phyloP scores from a whole-genome alignment of 2,888 invertebrate species.

The Drosophila hamatofila region DNA sequence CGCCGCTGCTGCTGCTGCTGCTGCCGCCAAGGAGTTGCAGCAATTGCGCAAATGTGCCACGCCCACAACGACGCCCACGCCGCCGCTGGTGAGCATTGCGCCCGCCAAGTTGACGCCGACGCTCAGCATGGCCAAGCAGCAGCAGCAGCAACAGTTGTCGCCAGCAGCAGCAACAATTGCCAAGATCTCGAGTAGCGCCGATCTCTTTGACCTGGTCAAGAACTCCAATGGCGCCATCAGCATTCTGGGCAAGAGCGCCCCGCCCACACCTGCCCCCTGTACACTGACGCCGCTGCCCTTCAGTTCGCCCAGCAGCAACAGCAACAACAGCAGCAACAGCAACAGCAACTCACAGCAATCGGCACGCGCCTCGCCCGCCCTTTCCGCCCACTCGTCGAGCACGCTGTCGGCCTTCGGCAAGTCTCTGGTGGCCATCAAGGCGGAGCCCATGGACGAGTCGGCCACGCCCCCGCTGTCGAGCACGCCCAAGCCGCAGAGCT shows the following conservation, averaged over 20 bases:
- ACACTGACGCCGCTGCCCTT: slow-evolving; percentile 57
- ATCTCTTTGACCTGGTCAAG: slow-evolving; percentile 84
- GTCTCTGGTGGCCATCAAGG: slow-evolving; percentile 62
- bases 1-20: slow-evolving; percentile 33
- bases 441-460: slow-evolving; percentile 74
- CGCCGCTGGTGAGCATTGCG: slow-evolving; percentile 81
- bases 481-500: slow-evolving; percentile 57
- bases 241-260: slow-evolving; percentile 55
- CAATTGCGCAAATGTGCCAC: slow-evolving; percentile 60
- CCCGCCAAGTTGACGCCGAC: slow-evolving; percentile 66
- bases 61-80: slow-evolving; percentile 66
- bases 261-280: background rate
- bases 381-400: slow-evolving; percentile 57
- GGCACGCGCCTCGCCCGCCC: slow-evolving; percentile 55
- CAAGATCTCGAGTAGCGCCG: slow-evolving; percentile 62
- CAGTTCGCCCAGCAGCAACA: slow-evolving; percentile 61
- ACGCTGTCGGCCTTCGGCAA: slow-evolving; percentile 72
- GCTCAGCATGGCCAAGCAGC: slow-evolving; percentile 55
- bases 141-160: slow-evolving; percentile 2
- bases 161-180: slow-evolving; percentile 31
- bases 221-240: slow-evolving; percentile 82
- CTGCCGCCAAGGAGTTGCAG: slow-evolving; percentile 56
- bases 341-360: slow-evolving; percentile 45
- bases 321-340: slow-evolving; percentile 14
- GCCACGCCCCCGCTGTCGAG: slow-evolving; percentile 30